Evolutionary conservation across 2,113 vertebrate species (phyloP).

Genomic region (Menidia beryllina): DNA sequence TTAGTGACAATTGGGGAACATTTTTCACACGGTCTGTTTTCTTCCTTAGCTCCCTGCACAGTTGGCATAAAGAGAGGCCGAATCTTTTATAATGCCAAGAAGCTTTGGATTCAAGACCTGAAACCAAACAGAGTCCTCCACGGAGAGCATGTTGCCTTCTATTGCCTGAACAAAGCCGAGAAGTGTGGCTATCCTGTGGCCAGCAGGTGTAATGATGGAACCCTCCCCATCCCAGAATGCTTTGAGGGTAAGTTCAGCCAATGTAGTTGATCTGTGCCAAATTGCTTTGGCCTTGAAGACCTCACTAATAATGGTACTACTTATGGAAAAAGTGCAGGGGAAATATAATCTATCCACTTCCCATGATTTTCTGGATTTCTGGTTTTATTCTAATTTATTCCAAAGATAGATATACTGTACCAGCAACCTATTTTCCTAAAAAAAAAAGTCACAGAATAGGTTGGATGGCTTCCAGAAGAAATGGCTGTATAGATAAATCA

Average conservation of each 20-base stretch:
- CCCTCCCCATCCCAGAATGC: slow-evolving; percentile 85
- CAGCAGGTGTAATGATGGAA: slow-evolving; percentile 83
- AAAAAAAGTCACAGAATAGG: neutral
- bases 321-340: neutral
- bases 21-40: neutral
- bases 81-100: slow-evolving; percentile 84
- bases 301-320: neutral
- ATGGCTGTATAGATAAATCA: neutral
- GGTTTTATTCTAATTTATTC: too few species aligned
- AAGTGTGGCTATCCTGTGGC: slow-evolving; percentile 87
- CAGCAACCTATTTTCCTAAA: too few species aligned
- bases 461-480: neutral
- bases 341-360: neutral
- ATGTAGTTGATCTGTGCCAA: neutral
- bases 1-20: neutral
- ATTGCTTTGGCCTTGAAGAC: neutral
- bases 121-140: slow-evolving; percentile 86
- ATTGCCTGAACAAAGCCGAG: slow-evolving; percentile 86
- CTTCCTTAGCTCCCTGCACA: slow-evolving; percentile 85
- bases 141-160: slow-evolving; percentile 84
- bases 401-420: neutral
- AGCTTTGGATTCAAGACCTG: slow-evolving; percentile 82
- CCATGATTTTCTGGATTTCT: neutral
- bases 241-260: slow-evolving; percentile 81
- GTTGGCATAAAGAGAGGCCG: slow-evolving; percentile 86